Conservation (phyloP, 2,797 vertebrate species). For the Rousettus madagascariensis region DNA sequence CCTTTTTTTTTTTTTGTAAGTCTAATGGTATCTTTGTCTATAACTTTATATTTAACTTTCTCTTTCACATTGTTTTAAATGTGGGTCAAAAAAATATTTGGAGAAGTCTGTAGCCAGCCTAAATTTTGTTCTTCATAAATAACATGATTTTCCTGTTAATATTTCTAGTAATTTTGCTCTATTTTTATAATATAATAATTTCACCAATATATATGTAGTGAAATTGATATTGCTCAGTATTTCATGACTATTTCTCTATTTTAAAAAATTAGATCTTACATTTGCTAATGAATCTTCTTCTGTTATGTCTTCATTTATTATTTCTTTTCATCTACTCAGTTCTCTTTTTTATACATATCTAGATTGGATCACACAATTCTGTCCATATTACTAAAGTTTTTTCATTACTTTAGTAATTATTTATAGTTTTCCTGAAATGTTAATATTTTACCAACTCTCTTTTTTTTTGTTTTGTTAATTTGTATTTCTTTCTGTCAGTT, state of each 20-base stretch:
- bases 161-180: slow-evolving; percentile 10
- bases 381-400: neutral
- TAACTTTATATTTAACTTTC: neutral
- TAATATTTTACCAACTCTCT: neutral
- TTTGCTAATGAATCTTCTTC: neutral
- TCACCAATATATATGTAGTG: neutral
- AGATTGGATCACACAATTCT: neutral
- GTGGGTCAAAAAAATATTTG: neutral
- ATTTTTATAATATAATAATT: slow-evolving; percentile 18
- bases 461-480: neutral
- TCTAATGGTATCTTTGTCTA: neutral
- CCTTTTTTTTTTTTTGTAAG: neutral
- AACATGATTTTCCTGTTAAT: neutral
- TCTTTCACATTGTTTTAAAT: neutral
- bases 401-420: neutral
- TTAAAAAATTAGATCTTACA: neutral
- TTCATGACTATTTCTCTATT: neutral
- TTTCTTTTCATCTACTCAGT: neutral
- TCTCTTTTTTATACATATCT: neutral
- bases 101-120: neutral
- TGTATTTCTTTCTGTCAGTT: neutral
- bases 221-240: neutral
- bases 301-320: neutral
- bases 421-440: neutral
- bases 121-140: neutral